phyloP scores from a whole-genome alignment of 2,113 vertebrate genomes.

The Microtus pennsylvanicus region DNA sequence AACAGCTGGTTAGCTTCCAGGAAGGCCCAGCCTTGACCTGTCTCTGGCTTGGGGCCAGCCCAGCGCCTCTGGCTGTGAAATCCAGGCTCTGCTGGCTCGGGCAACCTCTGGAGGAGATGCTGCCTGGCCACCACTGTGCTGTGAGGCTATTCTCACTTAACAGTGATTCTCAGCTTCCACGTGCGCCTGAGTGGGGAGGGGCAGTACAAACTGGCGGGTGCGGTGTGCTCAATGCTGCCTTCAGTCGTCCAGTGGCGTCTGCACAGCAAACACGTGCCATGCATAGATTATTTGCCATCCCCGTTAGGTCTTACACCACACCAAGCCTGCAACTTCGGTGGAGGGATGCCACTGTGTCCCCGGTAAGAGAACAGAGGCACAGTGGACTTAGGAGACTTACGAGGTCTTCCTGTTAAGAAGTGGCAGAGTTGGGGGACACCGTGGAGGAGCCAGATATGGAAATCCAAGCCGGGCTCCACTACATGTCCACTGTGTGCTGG shows the following conservation, averaged over 20 bases:
- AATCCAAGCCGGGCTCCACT: not conserved
- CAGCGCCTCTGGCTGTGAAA: not conserved
- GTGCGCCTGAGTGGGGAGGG: no score
- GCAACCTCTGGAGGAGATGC: not conserved
- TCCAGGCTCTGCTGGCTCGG: no score
- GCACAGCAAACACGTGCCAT: accelerated
- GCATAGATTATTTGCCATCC: accelerated
- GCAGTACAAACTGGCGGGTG: not conserved
- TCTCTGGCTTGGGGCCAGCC: not conserved
- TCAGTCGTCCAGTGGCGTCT: accelerated
- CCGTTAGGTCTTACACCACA: accelerated
- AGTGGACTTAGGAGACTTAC: not conserved
- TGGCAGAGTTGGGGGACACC: accelerated
- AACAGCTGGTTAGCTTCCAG: not conserved
- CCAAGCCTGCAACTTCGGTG: not conserved
- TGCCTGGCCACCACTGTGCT: no score
- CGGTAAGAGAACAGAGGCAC: not conserved
- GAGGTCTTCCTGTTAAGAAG: not conserved
- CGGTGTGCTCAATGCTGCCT: not conserved
- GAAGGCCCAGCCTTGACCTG: not conserved
- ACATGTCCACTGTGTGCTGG: not conserved
- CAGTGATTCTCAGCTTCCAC: not conserved
- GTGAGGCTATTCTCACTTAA: not conserved
- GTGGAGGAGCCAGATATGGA: not conserved
- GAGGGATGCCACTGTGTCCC: accelerated